These are phyloP conservation scores for Bursaphelenchus okinawaensis DNA, from an alignment of 2,888 invertebrate species.

Conservation along the genomic window DNA sequence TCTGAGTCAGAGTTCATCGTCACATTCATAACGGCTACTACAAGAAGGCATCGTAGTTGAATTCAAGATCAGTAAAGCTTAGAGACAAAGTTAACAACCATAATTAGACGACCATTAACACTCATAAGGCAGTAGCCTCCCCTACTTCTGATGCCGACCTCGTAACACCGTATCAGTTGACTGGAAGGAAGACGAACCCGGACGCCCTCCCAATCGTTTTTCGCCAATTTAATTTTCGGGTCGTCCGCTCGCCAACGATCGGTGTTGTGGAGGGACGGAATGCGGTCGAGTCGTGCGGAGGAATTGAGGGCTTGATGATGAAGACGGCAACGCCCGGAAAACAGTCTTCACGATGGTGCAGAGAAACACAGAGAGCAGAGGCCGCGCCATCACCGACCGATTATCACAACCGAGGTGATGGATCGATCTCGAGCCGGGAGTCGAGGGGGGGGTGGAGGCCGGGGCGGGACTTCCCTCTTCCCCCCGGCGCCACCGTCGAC, in stretches of 20 bases:
- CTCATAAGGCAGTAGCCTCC: no score
- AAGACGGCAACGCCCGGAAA: neutral
- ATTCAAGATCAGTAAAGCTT: no score
- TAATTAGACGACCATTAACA: no score
- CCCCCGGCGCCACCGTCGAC: neutral
- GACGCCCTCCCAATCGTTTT: neutral
- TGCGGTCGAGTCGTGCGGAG: neutral
- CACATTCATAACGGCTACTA: no score
- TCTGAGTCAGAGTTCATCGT: no score
- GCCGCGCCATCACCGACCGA: neutral
- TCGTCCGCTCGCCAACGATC: neutral
- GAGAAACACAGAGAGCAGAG: neutral
- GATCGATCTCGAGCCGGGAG: neutral
- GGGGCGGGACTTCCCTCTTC: constrained; percentile 1
- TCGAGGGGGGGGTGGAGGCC: neutral
- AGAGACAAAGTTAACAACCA: no score
- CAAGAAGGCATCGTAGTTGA: no score
- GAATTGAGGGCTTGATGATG: neutral
- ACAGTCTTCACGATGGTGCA: neutral
- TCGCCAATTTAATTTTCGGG: neutral
- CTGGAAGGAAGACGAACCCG: neutral
- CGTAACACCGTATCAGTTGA: neutral
- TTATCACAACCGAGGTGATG: neutral
- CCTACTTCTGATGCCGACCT: neutral
- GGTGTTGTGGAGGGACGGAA: neutral